Conservation (phyloP, 2,113 vertebrate genomes). For the Istiophorus platypterus region DNA sequence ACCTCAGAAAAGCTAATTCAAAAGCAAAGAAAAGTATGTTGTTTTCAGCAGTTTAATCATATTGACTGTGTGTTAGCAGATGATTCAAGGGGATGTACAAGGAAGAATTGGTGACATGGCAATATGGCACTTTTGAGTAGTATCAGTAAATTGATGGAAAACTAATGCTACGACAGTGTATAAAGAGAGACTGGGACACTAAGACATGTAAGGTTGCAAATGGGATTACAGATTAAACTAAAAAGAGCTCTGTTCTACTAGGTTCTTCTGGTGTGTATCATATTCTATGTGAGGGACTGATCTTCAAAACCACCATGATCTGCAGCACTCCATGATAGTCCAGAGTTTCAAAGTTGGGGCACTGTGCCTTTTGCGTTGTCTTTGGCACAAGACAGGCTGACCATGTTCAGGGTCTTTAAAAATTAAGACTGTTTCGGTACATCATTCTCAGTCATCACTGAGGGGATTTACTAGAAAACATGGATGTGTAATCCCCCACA, state of each 20-base stretch:
- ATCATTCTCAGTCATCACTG: neutral
- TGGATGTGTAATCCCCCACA: too few relatives aligned
- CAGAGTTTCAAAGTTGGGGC: neutral
- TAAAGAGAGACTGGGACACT: neutral
- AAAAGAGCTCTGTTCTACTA: too few relatives aligned
- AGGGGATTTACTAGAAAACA: too few relatives aligned
- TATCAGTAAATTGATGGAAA: slow-evolving; percentile 6
- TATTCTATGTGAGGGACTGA: neutral
- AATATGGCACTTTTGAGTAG: neutral
- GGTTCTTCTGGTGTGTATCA: neutral
- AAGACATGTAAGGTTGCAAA: too few relatives aligned
- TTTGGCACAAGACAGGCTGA: slow-evolving; percentile 11
- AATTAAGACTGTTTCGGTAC: neutral
- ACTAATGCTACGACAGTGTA: neutral
- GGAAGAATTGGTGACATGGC: neutral
- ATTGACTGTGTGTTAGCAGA: neutral
- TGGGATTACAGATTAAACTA: too few relatives aligned
- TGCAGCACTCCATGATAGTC: neutral
- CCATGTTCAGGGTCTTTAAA: neutral
- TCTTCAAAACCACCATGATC: neutral
- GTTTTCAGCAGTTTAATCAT: neutral
- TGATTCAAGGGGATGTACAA: neutral
- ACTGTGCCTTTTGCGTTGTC: neutral
- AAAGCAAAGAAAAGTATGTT: neutral
- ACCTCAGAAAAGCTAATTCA: neutral